These are phyloP conservation scores for Cephus cinctus DNA, from an alignment of 1,140 invertebrate species.

Conservation along the genomic window DNA sequence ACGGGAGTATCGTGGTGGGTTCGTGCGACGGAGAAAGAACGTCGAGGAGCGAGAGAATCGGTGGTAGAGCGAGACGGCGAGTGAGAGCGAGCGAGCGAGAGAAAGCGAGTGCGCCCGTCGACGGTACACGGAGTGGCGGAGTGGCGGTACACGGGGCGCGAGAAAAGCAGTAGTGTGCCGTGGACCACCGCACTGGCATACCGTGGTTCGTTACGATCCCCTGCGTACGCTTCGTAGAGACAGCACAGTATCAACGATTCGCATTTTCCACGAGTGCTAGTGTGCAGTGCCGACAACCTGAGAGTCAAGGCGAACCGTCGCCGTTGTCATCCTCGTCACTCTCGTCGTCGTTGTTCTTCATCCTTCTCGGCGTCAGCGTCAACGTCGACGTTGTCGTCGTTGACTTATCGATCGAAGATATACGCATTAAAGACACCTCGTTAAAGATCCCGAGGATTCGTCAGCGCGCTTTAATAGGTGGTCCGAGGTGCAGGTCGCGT, in stretches of 20 bases:
- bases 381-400: neutral
- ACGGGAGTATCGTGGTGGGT: conserved; percentile 11
- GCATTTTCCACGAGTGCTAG: conserved; percentile 47
- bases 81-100: conserved; percentile 31
- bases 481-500: too few species aligned
- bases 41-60: conserved; percentile 17
- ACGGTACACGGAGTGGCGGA: conserved; percentile 29
- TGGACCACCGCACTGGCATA: conserved; percentile 59
- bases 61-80: conserved; percentile 11
- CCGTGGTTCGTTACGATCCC: conserved; percentile 54
- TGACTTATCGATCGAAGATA: neutral
- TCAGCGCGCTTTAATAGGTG: too few species aligned
- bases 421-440: too few species aligned
- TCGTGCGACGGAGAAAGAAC: conserved; percentile 22
- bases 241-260: conserved; percentile 36
- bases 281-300: conserved; percentile 45
- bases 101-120: conserved; percentile 10
- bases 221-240: conserved; percentile 36
- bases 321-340: too few species aligned
- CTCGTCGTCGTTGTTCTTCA: too few species aligned
- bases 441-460: too few species aligned
- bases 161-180: conserved; percentile 58
- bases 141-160: conserved; percentile 56
- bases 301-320: too few species aligned
- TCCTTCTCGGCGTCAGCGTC: neutral